Conservation (phyloP, 1,140 invertebrate species). For the Globodera ellingtonae region DNA sequence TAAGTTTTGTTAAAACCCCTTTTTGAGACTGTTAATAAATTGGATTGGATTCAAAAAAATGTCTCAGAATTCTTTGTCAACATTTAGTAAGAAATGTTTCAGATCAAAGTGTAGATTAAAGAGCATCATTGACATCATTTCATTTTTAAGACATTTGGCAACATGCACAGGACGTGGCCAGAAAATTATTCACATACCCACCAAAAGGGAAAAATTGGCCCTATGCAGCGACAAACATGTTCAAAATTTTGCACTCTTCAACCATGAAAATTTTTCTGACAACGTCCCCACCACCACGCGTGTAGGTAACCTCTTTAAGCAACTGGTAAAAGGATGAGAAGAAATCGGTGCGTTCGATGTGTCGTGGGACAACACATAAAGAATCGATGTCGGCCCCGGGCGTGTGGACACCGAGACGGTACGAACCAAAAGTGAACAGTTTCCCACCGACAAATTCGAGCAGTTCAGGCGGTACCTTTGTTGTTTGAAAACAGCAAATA, state of each 20-base stretch:
- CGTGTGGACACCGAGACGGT: conserved; percentile 83
- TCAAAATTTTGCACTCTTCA: too few species aligned
- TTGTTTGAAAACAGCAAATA: not conserved
- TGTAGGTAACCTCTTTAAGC: conserved; percentile 74
- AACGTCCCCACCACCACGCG: too few species aligned
- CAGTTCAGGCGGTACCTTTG: conserved; percentile 78
- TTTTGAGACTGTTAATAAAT: not conserved
- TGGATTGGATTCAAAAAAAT: conserved; percentile 10
- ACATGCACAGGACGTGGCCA: too few species aligned
- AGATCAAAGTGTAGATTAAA: conserved; percentile 40
- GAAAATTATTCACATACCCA: too few species aligned
- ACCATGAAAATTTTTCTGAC: too few species aligned
- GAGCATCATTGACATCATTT: conserved; percentile 36
- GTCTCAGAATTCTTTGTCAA: conserved; percentile 2
- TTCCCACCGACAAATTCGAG: conserved; percentile 84
- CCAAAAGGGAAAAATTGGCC: too few species aligned
- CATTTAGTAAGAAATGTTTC: conserved; percentile 27
- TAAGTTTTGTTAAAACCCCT: not conserved
- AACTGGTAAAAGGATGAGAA: conserved; percentile 91
- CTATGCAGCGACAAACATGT: too few species aligned
- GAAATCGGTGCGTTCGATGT: conserved; percentile 90
- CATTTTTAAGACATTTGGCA: not conserved
- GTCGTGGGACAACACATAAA: conserved; percentile 91
- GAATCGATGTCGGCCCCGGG: conserved; percentile 96
- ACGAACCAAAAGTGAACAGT: conserved; percentile 98